phyloP scores from a whole-genome alignment of 2,888 invertebrate species.

The Chymomyza caudatula region DNA sequence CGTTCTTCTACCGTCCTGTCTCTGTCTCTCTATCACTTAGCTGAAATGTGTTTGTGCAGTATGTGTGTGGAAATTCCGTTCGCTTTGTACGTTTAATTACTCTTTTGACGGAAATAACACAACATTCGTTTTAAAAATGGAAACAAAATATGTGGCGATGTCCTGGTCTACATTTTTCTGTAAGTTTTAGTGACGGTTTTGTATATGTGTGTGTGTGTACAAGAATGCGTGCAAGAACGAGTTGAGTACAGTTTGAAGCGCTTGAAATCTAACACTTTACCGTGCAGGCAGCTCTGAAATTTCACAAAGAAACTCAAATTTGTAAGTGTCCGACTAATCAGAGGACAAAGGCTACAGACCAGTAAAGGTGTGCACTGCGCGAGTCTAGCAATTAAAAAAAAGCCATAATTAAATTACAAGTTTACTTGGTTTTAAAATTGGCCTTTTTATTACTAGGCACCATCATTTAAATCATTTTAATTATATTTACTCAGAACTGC shows the following conservation, averaged over 20 bases:
- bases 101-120: constrained; percentile 71
- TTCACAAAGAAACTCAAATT: constrained; percentile 11
- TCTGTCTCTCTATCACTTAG: not conserved
- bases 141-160: constrained; percentile 35
- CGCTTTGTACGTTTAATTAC: constrained; percentile 68
- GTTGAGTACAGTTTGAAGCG: not conserved
- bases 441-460: constrained; percentile 27
- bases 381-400: not conserved
- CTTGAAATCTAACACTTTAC: not conserved
- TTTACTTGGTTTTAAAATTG: constrained; percentile 32
- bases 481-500: constrained; percentile 66
- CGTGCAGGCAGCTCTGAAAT: not conserved
- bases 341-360: constrained; percentile 7
- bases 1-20: not conserved
- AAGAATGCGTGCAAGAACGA: not conserved
- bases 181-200: too few relatives aligned
- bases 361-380: too few relatives aligned
- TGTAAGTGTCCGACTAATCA: constrained; percentile 28
- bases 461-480: constrained; percentile 56
- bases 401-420: constrained; percentile 60
- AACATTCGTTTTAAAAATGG: constrained; percentile 54
- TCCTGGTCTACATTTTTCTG: not conserved
- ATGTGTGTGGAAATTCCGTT: constrained; percentile 52
- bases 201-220: not conserved
- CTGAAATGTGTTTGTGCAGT: not conserved